phyloP scores from a whole-genome alignment of 2,888 invertebrate species.

The Arge pagana region DNA sequence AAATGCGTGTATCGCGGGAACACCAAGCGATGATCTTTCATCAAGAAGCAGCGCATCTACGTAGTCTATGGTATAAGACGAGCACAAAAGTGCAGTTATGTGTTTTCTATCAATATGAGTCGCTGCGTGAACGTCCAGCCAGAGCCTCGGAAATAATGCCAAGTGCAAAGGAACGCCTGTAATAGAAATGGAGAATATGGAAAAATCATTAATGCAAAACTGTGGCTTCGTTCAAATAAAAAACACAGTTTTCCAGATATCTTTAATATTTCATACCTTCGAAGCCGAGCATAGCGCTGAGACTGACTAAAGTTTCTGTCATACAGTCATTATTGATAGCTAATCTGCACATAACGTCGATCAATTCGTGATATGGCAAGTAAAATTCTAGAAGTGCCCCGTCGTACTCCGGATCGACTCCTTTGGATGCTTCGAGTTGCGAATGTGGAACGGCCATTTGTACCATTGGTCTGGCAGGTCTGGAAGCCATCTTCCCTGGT shows the following conservation, averaged over 20 bases:
- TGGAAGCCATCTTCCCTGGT: constrained; percentile 66
- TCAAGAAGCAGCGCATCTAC: constrained; percentile 87
- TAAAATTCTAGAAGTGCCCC: constrained; percentile 77
- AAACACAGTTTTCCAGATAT: not conserved
- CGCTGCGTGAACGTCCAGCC: constrained; percentile 85
- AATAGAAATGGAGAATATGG: not conserved
- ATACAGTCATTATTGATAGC: constrained; percentile 88
- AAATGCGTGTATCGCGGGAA: constrained; percentile 84
- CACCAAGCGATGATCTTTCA: constrained; percentile 83
- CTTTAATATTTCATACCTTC: constrained; percentile 63
- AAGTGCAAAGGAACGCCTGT: constrained; percentile 79
- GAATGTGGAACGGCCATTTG: constrained; percentile 83
- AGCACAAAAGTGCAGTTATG: constrained; percentile 79
- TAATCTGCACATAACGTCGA: constrained; percentile 84
- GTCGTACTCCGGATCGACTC: constrained; percentile 79
- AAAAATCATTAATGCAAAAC: not conserved
- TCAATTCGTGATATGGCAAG: constrained; percentile 86
- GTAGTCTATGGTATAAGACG: constrained; percentile 85
- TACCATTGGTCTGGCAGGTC: constrained; percentile 80
- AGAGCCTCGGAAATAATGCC: constrained; percentile 87
- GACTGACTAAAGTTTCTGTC: constrained; percentile 81
- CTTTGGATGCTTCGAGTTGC: constrained; percentile 73
- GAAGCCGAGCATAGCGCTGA: constrained; percentile 88
- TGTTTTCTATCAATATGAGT: constrained; percentile 78
- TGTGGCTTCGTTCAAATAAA: not conserved